A percentile compares a stretch with the other conserved stretches of the same genome.
phyloP scores from a whole-genome alignment of 2,797 vertebrate species.

The Pseudochirops corinnae region DNA sequence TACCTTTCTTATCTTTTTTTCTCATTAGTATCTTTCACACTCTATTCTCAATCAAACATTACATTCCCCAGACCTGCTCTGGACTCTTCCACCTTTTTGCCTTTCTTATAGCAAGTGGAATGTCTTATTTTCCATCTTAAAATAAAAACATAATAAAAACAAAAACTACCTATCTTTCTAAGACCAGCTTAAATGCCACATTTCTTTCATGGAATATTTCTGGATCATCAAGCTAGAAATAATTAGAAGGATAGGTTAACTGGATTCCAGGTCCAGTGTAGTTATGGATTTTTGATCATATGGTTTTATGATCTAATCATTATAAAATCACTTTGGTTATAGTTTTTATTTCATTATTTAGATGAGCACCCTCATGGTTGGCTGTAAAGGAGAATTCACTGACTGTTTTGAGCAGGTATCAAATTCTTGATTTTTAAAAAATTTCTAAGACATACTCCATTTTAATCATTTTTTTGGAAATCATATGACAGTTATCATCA shows the following conservation, averaged over 20 bases:
- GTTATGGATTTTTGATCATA: not conserved
- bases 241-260: not conserved
- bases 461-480: constrained; percentile 33
- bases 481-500: not conserved
- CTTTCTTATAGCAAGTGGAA: not conserved
- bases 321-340: not conserved
- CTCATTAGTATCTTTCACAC: not conserved
- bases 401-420: constrained; percentile 22
- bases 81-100: not conserved
- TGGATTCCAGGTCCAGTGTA: not conserved
- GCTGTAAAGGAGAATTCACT: not conserved
- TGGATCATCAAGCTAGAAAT: not conserved
- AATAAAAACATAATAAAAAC: not conserved
- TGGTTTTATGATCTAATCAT: not conserved
- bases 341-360: constrained; percentile 40
- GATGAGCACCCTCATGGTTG: not conserved
- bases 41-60: not conserved
- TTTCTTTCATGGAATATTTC: not conserved
- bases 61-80: not conserved
- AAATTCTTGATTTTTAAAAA: not conserved
- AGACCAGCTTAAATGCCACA: not conserved
- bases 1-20: not conserved
- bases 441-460: constrained; percentile 5
- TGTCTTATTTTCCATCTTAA: not conserved
- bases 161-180: not conserved